Evolutionary conservation across 2,113 vertebrate species (phyloP), one percentile per base, ranked within the genome.

Genomic region (Sardina pilchardus): DNA sequence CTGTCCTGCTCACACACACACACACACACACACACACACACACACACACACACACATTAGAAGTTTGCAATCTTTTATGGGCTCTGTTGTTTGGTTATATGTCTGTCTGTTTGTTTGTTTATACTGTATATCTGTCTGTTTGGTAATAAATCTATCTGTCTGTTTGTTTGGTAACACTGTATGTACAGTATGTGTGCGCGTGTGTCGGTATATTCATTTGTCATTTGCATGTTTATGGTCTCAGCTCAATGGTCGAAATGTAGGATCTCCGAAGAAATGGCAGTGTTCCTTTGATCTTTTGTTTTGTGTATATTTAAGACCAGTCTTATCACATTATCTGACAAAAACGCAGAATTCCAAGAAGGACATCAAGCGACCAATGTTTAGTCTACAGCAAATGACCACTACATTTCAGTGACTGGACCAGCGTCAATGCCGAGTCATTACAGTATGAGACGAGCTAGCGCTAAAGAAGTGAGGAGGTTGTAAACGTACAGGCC

Each of bases 401-500:
- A 59, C 39, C 39, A 42, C 53, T 59, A 24, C 53, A 21, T 4
- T 5, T 59, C 19, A 21, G 16, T 24, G 53, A 59, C 53, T 59
- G 53, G 19, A 47, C 12, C 45, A 9, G 12, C 21, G 6, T 24
- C 19, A 24, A 59, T 53, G 53, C 19, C 53, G 7, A 59, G 19
- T 24, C 21, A 19, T 19, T 59, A 21, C 21, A 19, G 5, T 59
- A 21, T 59, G 21, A 59, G 4, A 59, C 4, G 6, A 1, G 39
- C 39, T n/a, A n/a, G 10, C 1, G 50, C 50, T 19, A 21, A 21
- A 75, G 19, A 67, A 9, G 1, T 82, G 6, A 48, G 24, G 24
- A 36, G 1, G 63, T 19, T 36, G 26, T 75, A 6, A 4, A 94
- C 93, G 91, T 39, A 95, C 95, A 42, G 78, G 91, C 93, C 93